phyloP scores from a whole-genome alignment of 1,140 invertebrate species.

The Notospermus geniculatus region DNA sequence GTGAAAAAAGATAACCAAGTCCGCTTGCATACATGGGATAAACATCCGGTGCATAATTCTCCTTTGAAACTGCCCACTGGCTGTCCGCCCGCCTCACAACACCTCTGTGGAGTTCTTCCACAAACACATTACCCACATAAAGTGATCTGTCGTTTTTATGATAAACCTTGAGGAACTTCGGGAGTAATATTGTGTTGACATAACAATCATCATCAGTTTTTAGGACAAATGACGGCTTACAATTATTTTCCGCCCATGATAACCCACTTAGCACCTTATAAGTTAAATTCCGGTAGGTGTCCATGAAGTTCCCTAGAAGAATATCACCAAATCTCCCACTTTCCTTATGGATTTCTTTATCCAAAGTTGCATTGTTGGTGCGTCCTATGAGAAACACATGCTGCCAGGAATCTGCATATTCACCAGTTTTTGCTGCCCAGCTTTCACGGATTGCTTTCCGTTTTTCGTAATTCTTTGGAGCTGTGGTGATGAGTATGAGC shows the following conservation, averaged over 20 bases:
- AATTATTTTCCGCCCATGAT: constrained; percentile 24
- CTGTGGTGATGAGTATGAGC: constrained; percentile 29
- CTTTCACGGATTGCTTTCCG: constrained; percentile 33
- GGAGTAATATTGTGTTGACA: constrained; percentile 29
- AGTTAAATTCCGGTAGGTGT: constrained; percentile 42
- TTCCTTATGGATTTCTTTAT: constrained; percentile 23
- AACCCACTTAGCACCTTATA: constrained; percentile 40
- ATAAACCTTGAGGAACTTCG: constrained; percentile 25
- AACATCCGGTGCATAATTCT: constrained; percentile 25
- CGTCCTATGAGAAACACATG: constrained; percentile 41
- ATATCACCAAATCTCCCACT: constrained; percentile 29
- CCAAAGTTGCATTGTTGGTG: constrained; percentile 12
- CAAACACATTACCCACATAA: constrained; percentile 36
- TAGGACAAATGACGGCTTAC: constrained; percentile 30
- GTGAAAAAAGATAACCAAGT: constrained; percentile 36
- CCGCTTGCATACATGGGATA: constrained; percentile 44
- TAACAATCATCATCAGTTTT: constrained; percentile 49
- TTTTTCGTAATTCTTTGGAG: constrained; percentile 29
- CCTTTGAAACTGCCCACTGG: constrained; percentile 32
- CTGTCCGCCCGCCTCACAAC: constrained; percentile 27
- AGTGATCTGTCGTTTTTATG: constrained; percentile 24
- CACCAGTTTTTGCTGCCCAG: constrained; percentile 27
- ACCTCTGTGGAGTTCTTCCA: constrained; percentile 14
- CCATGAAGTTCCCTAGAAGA: constrained; percentile 37
- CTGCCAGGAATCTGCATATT: constrained; percentile 27